Conservation (phyloP, 1,140 invertebrate genomes). For the Plutomurus gul region DNA sequence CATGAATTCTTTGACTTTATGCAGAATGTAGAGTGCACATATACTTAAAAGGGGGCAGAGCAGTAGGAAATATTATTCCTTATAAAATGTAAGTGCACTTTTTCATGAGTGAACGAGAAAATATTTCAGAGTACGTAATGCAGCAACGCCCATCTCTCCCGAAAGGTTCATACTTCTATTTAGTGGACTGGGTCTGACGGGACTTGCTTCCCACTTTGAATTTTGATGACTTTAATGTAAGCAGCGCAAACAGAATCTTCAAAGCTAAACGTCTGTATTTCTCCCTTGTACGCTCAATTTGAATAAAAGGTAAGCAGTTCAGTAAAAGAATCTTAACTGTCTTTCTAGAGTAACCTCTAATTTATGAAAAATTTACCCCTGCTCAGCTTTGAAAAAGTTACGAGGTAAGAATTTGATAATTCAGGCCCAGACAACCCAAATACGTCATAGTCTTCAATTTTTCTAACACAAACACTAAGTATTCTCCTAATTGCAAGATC, state of each 20-base stretch:
- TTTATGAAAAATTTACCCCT: constrained; percentile 12
- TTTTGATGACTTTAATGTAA: constrained; percentile 9
- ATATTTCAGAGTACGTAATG: neutral
- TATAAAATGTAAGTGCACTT: neutral
- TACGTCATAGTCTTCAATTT: too few relatives aligned
- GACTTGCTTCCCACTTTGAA: constrained; percentile 15
- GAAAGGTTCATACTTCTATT: neutral
- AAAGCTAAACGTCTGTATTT: neutral
- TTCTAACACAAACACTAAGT: too few relatives aligned
- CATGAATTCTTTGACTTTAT: neutral
- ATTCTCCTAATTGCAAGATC: neutral
- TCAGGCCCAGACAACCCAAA: too few relatives aligned
- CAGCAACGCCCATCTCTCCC: neutral
- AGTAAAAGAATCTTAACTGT: neutral
- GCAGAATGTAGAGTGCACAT: neutral
- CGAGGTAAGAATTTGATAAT: constrained; percentile 1
- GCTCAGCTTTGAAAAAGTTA: neutral
- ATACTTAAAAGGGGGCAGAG: neutral
- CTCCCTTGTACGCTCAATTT: neutral
- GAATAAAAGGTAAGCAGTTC: neutral
- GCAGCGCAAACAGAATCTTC: neutral
- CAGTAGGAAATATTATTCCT: neutral
- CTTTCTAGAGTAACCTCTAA: neutral
- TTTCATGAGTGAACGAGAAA: neutral
- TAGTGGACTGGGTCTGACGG: too few relatives aligned